Evolutionary conservation across 2,113 vertebrate species (phyloP).

Genomic region (Nerophis lumbriciformis): DNA sequence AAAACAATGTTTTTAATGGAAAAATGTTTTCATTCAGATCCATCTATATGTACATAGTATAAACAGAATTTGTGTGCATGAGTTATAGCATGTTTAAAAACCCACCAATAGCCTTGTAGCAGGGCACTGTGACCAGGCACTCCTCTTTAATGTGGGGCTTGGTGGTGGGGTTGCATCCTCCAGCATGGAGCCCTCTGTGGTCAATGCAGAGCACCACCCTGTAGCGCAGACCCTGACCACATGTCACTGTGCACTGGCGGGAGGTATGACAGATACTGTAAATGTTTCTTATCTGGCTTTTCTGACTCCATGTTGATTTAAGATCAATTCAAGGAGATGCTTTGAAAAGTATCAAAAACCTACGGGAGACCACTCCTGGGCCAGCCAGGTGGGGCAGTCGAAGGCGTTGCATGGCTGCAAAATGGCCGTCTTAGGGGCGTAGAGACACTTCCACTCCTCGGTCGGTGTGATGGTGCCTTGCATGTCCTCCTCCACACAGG

Average conservation of each 20-base stretch:
- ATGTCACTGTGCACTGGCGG: slow-evolving; percentile 90
- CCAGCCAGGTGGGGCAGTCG: slow-evolving; percentile 94
- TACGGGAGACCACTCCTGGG: slow-evolving; percentile 97
- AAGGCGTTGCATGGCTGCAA: slow-evolving; percentile 92
- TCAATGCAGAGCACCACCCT: slow-evolving; percentile 95
- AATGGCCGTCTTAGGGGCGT: slow-evolving; percentile 84
- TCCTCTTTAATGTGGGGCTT: slow-evolving; percentile 98
- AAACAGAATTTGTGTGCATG: too few species aligned
- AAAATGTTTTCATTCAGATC: too few species aligned
- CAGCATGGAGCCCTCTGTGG: slow-evolving; percentile 87
- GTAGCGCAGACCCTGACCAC: slow-evolving; percentile 92
- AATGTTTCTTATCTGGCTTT: background rate
- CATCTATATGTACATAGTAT: too few species aligned
- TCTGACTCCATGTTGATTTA: slow-evolving; percentile 17
- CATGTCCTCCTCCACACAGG: slow-evolving; percentile 96
- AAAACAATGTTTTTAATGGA: too few species aligned
- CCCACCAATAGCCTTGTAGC: slow-evolving; percentile 87
- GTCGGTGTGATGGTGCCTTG: slow-evolving; percentile 84
- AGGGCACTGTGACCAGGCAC: slow-evolving; percentile 86
- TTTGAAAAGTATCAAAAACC: slow-evolving; percentile 20
- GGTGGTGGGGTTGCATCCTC: slow-evolving; percentile 87
- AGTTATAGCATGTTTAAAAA: background rate
- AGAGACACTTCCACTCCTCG: slow-evolving; percentile 98
- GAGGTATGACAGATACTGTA: slow-evolving; percentile 5
- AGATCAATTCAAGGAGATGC: background rate